Percentiles rank a stretch among this genome's conserved stretches.
Evolutionary conservation across 2,888 invertebrate genomes (phyloP).

Genomic region (Melanophora roralis): DNA sequence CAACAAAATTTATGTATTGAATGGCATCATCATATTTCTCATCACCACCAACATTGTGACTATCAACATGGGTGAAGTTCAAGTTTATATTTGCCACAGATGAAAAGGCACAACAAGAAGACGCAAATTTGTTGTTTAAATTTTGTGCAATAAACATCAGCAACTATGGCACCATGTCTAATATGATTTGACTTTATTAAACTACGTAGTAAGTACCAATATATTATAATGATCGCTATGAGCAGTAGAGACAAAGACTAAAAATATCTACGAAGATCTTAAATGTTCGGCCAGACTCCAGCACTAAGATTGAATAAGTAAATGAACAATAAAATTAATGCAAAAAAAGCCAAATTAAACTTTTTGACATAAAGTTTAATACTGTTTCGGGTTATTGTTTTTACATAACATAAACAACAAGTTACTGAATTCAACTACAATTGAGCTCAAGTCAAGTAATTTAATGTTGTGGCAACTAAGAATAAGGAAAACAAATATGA

Average conservation of each 20-base stretch:
- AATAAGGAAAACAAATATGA: not conserved
- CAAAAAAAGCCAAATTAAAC: constrained; percentile 51
- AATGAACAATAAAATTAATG: not conserved
- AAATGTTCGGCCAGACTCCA: not conserved
- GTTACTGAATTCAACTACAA: not conserved
- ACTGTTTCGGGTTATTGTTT: constrained; percentile 45
- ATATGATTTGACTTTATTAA: constrained; percentile 59
- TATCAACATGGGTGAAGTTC: constrained; percentile 57
- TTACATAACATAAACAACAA: too few relatives aligned
- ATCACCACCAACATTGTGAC: constrained; percentile 20
- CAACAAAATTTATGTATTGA: constrained; percentile 23
- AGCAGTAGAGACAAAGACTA: not conserved
- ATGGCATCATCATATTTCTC: constrained; percentile 38
- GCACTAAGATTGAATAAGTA: not conserved
- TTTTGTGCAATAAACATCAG: constrained; percentile 48
- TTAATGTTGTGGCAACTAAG: not conserved
- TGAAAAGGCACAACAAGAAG: constrained; percentile 41
- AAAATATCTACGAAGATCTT: not conserved
- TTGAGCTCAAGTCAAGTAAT: not conserved
- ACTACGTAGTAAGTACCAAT: too few relatives aligned
- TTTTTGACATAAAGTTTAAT: constrained; percentile 59
- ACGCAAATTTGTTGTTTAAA: constrained; percentile 41
- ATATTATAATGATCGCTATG: constrained; percentile 25
- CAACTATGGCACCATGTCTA: constrained; percentile 60
- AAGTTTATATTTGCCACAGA: constrained; percentile 58